Evolutionary conservation across 1,140 invertebrate species (phyloP).

Genomic region (Listronotus bonariensis): DNA sequence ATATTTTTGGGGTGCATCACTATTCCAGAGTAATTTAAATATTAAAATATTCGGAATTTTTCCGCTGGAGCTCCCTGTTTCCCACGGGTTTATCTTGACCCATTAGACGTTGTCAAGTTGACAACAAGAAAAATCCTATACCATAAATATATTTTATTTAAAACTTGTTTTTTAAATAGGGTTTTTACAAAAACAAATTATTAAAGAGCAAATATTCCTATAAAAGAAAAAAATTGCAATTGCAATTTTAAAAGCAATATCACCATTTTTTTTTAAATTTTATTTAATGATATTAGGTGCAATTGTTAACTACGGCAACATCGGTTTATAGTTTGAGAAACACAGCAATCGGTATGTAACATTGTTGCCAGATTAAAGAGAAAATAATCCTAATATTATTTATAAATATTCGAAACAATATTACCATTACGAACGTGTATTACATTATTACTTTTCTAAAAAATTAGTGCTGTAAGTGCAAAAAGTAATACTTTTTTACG

Average conservation of each 20-base stretch:
- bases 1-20: conserved; percentile 6
- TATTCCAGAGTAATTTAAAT: conserved; percentile 21
- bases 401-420: not conserved
- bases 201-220: too few relatives aligned
- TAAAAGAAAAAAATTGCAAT: too few relatives aligned
- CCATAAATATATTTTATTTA: too few relatives aligned
- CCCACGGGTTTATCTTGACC: conserved; percentile 30
- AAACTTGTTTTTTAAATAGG: too few relatives aligned
- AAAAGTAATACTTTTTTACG: too few relatives aligned
- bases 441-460: not conserved
- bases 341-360: not conserved
- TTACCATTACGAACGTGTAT: too few relatives aligned
- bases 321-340: not conserved
- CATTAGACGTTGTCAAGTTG: conserved; percentile 15
- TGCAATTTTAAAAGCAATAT: too few relatives aligned
- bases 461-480: too few relatives aligned
- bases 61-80: conserved; percentile 12
- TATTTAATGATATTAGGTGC: too few relatives aligned
- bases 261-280: too few relatives aligned
- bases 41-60: conserved; percentile 35
- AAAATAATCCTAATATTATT: not conserved
- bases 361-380: not conserved
- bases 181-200: too few relatives aligned
- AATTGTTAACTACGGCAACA: not conserved
- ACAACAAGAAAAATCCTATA: too few relatives aligned